These are phyloP conservation scores for Ormyrus labotus DNA, from an alignment of 2,888 invertebrate genomes.

Conservation along the genomic window DNA sequence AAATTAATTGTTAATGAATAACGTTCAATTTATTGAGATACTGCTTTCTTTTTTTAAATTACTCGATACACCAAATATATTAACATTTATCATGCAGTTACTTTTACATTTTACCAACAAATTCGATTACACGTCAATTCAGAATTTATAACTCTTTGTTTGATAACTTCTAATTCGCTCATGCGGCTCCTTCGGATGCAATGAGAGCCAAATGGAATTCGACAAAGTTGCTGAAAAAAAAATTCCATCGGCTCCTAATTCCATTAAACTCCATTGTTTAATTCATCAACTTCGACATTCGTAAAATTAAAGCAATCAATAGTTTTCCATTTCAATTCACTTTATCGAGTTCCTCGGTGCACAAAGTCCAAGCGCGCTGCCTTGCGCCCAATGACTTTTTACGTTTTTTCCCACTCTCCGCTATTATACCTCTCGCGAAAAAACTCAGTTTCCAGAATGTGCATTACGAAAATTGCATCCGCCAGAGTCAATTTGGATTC, in stretches of 20 bases:
- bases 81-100: too few species aligned
- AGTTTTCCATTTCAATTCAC: conserved; percentile 50
- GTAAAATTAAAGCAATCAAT: conserved; percentile 45
- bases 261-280: conserved; percentile 36
- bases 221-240: too few species aligned
- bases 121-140: too few species aligned
- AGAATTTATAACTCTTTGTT: too few species aligned
- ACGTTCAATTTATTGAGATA: too few species aligned
- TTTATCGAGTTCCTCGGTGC: conserved; percentile 41
- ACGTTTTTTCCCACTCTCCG: conserved; percentile 6
- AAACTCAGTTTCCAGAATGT: conserved; percentile 25
- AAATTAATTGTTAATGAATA: too few species aligned
- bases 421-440: background rate
- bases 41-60: too few species aligned
- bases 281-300: conserved; percentile 39
- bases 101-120: too few species aligned
- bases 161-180: too few species aligned
- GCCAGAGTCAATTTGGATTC: conserved; percentile 19
- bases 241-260: background rate
- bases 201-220: too few species aligned
- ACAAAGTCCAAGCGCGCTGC: conserved; percentile 31
- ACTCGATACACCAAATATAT: too few species aligned
- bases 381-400: conserved; percentile 40
- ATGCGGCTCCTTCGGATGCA: too few species aligned
- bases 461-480: conserved; percentile 43